Evolutionary conservation across 2,113 vertebrate species (phyloP).

Genomic region (Terrapene triunguis): DNA sequence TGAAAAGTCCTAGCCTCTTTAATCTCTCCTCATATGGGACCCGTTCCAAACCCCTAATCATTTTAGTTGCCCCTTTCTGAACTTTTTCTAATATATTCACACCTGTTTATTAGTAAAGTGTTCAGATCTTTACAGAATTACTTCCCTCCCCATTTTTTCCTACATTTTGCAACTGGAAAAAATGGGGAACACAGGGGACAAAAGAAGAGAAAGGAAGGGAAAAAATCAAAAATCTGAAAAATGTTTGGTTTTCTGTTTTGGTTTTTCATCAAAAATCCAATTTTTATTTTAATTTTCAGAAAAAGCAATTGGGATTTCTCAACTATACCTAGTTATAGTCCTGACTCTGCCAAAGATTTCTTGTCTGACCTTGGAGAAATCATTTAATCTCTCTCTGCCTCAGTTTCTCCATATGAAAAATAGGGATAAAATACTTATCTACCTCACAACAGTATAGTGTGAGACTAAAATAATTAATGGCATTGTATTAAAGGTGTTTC

Average conservation of each 20-base stretch:
- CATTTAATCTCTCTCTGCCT: neutral
- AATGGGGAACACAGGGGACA: neutral
- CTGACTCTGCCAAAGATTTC: neutral
- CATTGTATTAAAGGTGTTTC: neutral
- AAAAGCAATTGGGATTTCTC: neutral
- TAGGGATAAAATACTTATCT: neutral
- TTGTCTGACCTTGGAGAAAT: neutral
- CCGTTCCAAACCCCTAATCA: too few relatives aligned
- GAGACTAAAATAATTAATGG: neutral
- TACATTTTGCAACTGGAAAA: neutral
- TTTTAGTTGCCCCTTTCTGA: too few relatives aligned
- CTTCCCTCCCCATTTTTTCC: too few relatives aligned
- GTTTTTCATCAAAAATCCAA: neutral
- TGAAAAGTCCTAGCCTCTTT: too few relatives aligned
- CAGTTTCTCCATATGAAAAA: neutral
- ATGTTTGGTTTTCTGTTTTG: neutral
- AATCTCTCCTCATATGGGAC: too few relatives aligned
- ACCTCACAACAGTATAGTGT: neutral
- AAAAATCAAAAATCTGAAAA: neutral
- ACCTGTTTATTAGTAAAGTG: neutral
- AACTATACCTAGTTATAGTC: neutral
- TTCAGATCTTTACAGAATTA: neutral
- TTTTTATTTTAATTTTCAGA: neutral
- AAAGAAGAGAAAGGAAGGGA: neutral
- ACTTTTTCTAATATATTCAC: neutral